Base-by-base conservation (phyloP, 1,140 invertebrate genomes). In the Caerostris extrusa region DNA sequence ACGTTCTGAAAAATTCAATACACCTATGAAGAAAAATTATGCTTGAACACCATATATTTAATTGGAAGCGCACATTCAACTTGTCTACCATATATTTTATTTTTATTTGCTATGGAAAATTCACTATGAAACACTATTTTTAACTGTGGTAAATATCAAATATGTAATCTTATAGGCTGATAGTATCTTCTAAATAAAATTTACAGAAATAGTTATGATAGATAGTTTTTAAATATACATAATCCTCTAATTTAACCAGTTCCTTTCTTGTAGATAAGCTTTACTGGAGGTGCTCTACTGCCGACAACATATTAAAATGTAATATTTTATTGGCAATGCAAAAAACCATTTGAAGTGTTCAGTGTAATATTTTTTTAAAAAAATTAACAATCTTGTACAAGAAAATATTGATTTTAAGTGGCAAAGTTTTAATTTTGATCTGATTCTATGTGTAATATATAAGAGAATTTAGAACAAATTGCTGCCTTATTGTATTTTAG, bases 401-500 rank as follows among this genome's bases (percentile, higher is more conserved):
- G 34, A 34, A 34, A 34, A 34, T 34, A 34, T 34, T 34, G 34
- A 34, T 34, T 34, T 34, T 34, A 34, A 34, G 34, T 50, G 8
- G 71, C 34, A 34, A 19, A 10, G 71, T 77, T 77, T 77, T 77
- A 77, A 77, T 14, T 64, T 64, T 17, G 61, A 71, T 71, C 67
- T 77, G 3, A 50, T 50, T 34, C 7, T 3, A 67, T n/a, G n/a
- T 77, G 71, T 12, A 77, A 14, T 77, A 50, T 50, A 12, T 50
- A 7, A 77, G 53, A 77, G 19, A 77, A 77, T 77, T 50, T 77
- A 34, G 71, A 77, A 77, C 71, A 77, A 77, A 77, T 77, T 77
- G 71, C 71, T 77, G 71, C 71, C 71, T 77, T 77, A 77, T 77
- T 77, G 71, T 53, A 77, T 77, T 53, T 77, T 77, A 77, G 71